phyloP scores from a whole-genome alignment of 1,140 invertebrate genomes.

The Phymastichus coffea region DNA sequence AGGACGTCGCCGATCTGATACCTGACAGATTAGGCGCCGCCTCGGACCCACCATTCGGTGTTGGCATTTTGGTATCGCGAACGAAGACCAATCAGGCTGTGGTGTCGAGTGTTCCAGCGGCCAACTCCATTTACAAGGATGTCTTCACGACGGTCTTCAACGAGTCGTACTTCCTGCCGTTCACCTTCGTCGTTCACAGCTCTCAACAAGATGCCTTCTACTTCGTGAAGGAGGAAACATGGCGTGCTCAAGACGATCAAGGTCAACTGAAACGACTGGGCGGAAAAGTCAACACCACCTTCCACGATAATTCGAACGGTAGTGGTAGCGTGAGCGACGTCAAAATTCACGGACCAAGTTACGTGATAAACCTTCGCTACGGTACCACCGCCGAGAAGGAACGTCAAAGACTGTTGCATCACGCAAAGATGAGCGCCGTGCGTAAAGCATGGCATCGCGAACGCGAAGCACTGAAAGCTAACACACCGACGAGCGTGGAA shows the following conservation, averaged over 20 bases:
- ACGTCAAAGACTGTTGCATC: conserved; percentile 81
- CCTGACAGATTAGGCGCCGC: conserved; percentile 72
- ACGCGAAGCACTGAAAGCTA: conserved; percentile 76
- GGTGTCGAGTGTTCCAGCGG: conserved; percentile 81
- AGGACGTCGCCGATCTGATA: conserved; percentile 67
- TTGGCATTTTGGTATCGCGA: conserved; percentile 84
- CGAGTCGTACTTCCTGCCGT: conserved; percentile 81
- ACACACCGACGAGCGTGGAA: conserved; percentile 71
- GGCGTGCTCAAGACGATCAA: conserved; percentile 84
- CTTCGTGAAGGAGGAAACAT: conserved; percentile 90
- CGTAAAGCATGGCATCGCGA: conserved; percentile 91
- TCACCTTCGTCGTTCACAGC: conserved; percentile 86
- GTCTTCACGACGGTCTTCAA: conserved; percentile 94
- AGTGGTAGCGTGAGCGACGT: conserved; percentile 72
- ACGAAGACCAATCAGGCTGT: conserved; percentile 77
- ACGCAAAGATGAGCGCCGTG: conserved; percentile 81
- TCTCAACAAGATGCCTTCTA: conserved; percentile 91
- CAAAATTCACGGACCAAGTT: conserved; percentile 81
- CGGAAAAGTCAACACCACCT: conserved; percentile 89
- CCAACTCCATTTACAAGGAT: conserved; percentile 85
- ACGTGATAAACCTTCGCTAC: conserved; percentile 82
- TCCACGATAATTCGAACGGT: conserved; percentile 74
- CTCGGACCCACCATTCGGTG: conserved; percentile 85
- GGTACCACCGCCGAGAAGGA: conserved; percentile 88
- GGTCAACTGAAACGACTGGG: conserved; percentile 84